These are phyloP conservation scores for Pachycephus smyrnensis DNA, from an alignment of 2,888 invertebrate genomes.

Conservation along the genomic window DNA sequence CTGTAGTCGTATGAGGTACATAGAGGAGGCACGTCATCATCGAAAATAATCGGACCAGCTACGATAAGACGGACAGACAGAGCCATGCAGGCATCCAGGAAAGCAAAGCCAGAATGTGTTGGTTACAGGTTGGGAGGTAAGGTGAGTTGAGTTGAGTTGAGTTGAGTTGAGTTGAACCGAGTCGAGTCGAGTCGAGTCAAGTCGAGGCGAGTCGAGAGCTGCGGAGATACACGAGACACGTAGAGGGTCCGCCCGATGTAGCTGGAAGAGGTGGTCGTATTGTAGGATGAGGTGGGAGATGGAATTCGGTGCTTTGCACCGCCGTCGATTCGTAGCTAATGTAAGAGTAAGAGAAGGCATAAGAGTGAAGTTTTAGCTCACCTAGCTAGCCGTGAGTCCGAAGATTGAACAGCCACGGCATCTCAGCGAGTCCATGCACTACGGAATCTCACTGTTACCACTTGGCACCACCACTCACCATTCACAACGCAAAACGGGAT, in stretches of 20 bases:
- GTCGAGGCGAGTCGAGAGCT: not conserved
- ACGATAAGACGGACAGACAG: slow-evolving; percentile 20
- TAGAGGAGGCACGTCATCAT: slow-evolving; percentile 53
- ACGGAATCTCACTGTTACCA: slow-evolving; percentile 48
- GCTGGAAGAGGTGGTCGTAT: not conserved
- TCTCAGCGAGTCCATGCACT: slow-evolving; percentile 59
- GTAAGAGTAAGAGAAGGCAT: not conserved
- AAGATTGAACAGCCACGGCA: slow-evolving; percentile 61
- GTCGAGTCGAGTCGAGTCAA: not conserved
- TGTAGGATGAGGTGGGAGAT: not conserved
- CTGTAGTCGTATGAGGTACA: not conserved
- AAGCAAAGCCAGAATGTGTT: not conserved
- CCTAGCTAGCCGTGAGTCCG: slow-evolving; percentile 64
- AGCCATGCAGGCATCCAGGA: not conserved
- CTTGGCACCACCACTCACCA: slow-evolving; percentile 47
- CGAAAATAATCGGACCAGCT: slow-evolving; percentile 57
- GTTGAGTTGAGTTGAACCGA: not conserved
- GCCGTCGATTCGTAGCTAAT: not conserved
- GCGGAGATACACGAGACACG: slow-evolving; percentile 1
- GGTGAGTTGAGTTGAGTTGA: no score
- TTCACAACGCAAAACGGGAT: slow-evolving; percentile 38
- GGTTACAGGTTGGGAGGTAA: not conserved
- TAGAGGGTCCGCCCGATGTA: not conserved
- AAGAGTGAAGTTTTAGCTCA: slow-evolving; percentile 37
- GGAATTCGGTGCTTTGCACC: not conserved